Evolutionary conservation across 2,888 invertebrate genomes (phyloP).

Genomic region (Protula sp.): DNA sequence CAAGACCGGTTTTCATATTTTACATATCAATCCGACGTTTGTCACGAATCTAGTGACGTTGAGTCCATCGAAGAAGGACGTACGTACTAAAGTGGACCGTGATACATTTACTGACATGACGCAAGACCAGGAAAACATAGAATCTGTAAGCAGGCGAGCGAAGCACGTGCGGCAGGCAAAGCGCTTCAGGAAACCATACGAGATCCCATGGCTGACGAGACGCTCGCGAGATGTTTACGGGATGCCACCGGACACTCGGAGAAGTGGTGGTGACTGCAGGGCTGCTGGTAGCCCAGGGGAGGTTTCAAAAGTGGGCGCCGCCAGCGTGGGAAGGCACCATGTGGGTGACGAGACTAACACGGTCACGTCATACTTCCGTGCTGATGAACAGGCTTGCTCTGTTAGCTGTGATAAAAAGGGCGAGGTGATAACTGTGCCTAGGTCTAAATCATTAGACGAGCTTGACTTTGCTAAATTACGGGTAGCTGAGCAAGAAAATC

Average conservation of each 20-base stretch:
- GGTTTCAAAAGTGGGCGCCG: neutral
- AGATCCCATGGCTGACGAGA: constrained; percentile 34
- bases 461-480: constrained; percentile 34
- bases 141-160: no score
- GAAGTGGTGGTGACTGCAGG: neutral
- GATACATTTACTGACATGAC: constrained; percentile 8
- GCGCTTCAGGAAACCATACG: constrained; percentile 36
- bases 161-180: no score
- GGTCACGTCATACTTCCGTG: constrained; percentile 1
- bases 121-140: constrained; percentile 11
- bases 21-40: constrained; percentile 36
- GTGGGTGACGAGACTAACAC: neutral
- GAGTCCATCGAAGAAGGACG: neutral
- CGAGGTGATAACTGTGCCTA: constrained; percentile 19
- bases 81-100: neutral
- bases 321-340: neutral
- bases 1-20: constrained; percentile 27
- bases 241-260: neutral
- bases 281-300: neutral
- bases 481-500: constrained; percentile 24
- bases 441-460: constrained; percentile 44
- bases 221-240: neutral
- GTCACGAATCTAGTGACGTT: constrained; percentile 34
- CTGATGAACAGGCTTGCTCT: constrained; percentile 12
- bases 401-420: constrained; percentile 7